phyloP scores from a whole-genome alignment of 2,113 vertebrate species.

The Eurypyga helias region DNA sequence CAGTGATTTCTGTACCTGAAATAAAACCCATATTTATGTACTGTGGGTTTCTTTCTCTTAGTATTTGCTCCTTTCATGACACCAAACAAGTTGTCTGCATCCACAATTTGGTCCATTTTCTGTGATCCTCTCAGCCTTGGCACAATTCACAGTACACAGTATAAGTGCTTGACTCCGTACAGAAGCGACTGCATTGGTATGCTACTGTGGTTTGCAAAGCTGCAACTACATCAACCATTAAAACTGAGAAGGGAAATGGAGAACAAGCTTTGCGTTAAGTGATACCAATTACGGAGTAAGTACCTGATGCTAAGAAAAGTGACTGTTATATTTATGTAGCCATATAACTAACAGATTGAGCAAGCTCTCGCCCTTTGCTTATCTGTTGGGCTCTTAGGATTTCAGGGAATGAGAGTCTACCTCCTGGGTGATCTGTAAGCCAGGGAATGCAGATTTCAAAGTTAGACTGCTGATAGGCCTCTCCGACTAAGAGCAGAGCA shows the following conservation, averaged over 20 bases:
- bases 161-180: not conserved
- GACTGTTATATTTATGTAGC: slow-evolving; percentile 40
- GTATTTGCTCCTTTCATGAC: not conserved
- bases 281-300: slow-evolving; percentile 50
- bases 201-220: not conserved
- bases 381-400: not conserved
- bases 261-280: slow-evolving; percentile 27
- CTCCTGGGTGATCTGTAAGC: not conserved
- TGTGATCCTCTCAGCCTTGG: not conserved
- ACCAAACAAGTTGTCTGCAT: not conserved
- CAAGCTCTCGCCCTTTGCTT: slow-evolving; percentile 1
- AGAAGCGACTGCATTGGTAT: not conserved
- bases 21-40: not conserved
- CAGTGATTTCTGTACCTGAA: not conserved
- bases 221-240: slow-evolving; percentile 47
- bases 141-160: too few species aligned
- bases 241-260: not conserved
- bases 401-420: slow-evolving; percentile 18
- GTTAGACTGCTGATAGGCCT: not conserved
- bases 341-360: slow-evolving; percentile 32
- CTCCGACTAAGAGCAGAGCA: not conserved
- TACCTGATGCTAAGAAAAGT: slow-evolving; percentile 42
- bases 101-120: not conserved
- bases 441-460: not conserved
- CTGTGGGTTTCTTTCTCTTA: not conserved